Evolutionary conservation across 2,113 vertebrate species (phyloP), one percentile per base, ranked within the genome.

Genomic region (Rutilus rutilus): DNA sequence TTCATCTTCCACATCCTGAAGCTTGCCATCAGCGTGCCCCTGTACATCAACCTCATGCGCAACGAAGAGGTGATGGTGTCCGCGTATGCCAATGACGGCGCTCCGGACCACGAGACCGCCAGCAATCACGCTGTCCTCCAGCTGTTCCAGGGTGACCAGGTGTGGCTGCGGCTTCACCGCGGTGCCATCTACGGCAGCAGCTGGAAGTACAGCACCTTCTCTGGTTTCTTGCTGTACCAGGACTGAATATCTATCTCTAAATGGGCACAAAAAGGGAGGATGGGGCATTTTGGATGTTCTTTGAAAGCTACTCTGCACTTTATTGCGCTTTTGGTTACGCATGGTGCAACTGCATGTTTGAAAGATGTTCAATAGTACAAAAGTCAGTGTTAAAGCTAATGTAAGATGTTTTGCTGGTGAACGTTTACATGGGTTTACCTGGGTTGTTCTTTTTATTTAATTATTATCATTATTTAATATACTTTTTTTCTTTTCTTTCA

Each of bases 151-250:
- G 98, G 97, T 25, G 98, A 99, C 89, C 97, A 99, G 90, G 96
- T 99, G 88, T 99, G 98, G 98, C 90, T 99, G 4, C 94, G 98
- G 25, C 92, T 99, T 88, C 98, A 99, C 90, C 95, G 97, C 5
- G 98, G 98, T 2, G 97, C 98, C 52, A 98, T 99, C 91, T 99
- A 99, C 82, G 98, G 98, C 86, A 99, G 98, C 91, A 98, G 97
- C 75, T 99, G 98, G 98, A 99, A 99, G 92, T 99, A 99, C 39
- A 99, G 98, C 88, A 99, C 98, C 10, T 99, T 99, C 87, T 99
- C 98, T 2, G 98, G 98, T 89, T 99, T 99, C 90, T 94, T 99
- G 86, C 96, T 99, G 78, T 99, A 99, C 93, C 97, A 97, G 92
- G 98, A 99, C 92, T 99, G 93, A 98, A 90, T 86, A 12, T 78